Base-by-base conservation (phyloP, 2,113 vertebrate species). In the Formicarius rufipectus region DNA sequence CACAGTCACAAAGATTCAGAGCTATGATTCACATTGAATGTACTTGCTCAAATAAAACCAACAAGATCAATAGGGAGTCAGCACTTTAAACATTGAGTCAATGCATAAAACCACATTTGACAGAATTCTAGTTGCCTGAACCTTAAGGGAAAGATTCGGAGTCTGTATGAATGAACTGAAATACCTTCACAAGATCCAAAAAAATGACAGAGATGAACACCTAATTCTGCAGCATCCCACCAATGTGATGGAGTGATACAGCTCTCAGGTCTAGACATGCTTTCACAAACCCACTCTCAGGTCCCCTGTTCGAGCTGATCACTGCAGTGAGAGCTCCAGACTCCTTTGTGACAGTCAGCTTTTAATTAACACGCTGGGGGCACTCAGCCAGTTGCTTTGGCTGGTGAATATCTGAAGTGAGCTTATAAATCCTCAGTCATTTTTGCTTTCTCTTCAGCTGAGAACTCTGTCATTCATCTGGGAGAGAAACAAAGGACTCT, bases 171-270 rank as follows among this genome's bases (percentile, higher is more conserved):
- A 8, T 4, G 14, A 60, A 58, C 0, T 1, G 68, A 74, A 81
- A 52, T 53, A 84, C 6, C 24, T 47, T 45, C 18, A 53, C 0
- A 0, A 9, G 49, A 28, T 12, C 45, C 64, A 66, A 40, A 63
- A 50, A 42, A 59, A 52, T 11, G 10, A 1, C 30, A 39, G 53
- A 25, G 55, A 20, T 25, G 33, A 5, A 3, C 1, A 2, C 7
- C 28, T 8, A 14, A 39, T 35, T 47, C 35, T 9, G 33, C 58
- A 75, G 52, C 31, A 83, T 59, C 47, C 42, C n/a, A 16, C 5
- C 0, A 0, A 3, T 0, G 0, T 25, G 37, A 15, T 0, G 3
- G 37, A 44, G 47, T 2, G 14, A 8, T 31, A n/a, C 2, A 33
- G 50, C n/a, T 17, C 62, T n/a, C 31, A 1, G 62, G 7, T 9